Evolutionary conservation across 2,113 vertebrate species (phyloP).

Genomic region (Ochotona curzoniae): DNA sequence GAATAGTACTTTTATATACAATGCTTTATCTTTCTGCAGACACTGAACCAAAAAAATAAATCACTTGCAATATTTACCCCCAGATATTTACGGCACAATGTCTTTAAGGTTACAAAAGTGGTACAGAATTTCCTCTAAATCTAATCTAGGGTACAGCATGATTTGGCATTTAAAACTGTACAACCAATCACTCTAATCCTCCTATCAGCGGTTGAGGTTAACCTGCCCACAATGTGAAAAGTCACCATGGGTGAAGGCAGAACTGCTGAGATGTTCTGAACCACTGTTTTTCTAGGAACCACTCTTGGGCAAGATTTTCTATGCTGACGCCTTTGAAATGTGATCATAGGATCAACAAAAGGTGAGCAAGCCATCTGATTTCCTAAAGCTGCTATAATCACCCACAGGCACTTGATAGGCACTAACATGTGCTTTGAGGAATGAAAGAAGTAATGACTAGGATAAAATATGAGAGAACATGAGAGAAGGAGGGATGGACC

Average conservation of each 20-base stretch:
- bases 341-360: not conserved
- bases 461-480: too few species aligned
- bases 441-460: not conserved
- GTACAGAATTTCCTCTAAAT: not conserved
- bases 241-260: not conserved
- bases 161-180: not conserved
- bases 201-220: not conserved
- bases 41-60: not conserved
- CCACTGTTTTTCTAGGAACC: not conserved
- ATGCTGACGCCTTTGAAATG: not conserved
- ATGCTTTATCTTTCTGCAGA: not conserved
- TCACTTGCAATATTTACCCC: not conserved
- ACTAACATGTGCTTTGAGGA: conserved; percentile 6
- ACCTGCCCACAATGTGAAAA: not conserved
- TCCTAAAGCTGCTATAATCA: not conserved
- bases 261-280: not conserved
- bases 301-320: not conserved
- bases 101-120: not conserved
- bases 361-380: not conserved
- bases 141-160: not conserved
- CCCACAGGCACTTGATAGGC: not conserved
- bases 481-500: not conserved
- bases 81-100: not conserved
- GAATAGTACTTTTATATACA: not conserved
- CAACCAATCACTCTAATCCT: not conserved